Conservation (phyloP, 2,888 invertebrate genomes). For the Chloroclysta siterata region DNA sequence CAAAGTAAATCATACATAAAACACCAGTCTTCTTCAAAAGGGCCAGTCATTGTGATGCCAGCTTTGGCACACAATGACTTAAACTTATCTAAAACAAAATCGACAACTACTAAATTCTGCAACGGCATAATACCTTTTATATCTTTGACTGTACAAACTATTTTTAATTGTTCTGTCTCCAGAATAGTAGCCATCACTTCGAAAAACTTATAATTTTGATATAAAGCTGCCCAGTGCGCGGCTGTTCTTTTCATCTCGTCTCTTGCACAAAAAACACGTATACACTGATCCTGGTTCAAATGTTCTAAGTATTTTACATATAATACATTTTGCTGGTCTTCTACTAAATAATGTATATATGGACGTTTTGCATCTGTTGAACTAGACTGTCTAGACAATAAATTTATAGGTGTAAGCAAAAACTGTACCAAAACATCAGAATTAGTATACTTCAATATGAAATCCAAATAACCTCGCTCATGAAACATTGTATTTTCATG, state of each 20-base stretch:
- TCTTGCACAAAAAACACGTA: slow-evolving; percentile 6
- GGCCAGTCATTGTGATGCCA: not conserved
- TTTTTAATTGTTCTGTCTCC: not conserved
- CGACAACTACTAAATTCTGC: not conserved
- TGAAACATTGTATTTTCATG: not conserved
- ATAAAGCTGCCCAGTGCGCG: slow-evolving; percentile 5
- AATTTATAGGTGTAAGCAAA: not conserved
- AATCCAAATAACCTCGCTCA: not conserved
- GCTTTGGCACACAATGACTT: slow-evolving; percentile 7
- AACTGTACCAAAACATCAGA: not conserved
- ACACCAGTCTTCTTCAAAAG: slow-evolving; percentile 9
- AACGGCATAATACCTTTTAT: not conserved
- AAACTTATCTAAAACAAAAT: not conserved
- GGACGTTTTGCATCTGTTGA: not conserved
- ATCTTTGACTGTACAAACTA: not conserved
- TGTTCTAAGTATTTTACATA: slow-evolving; percentile 2
- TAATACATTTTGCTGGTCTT: not conserved
- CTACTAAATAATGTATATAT: slow-evolving; percentile 8
- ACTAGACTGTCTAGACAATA: too few species aligned
- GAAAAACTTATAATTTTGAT: slow-evolving; percentile 1
- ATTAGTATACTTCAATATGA: not conserved
- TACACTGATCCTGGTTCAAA: slow-evolving; percentile 9
- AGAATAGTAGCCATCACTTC: not conserved
- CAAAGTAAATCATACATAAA: slow-evolving; percentile 18
- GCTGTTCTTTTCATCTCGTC: not conserved